A percentile compares a stretch with the other conserved stretches of the same genome.
These are phyloP conservation scores for Chrysina gloriosa DNA, from an alignment of 2,888 invertebrate species.

Conservation along the genomic window DNA sequence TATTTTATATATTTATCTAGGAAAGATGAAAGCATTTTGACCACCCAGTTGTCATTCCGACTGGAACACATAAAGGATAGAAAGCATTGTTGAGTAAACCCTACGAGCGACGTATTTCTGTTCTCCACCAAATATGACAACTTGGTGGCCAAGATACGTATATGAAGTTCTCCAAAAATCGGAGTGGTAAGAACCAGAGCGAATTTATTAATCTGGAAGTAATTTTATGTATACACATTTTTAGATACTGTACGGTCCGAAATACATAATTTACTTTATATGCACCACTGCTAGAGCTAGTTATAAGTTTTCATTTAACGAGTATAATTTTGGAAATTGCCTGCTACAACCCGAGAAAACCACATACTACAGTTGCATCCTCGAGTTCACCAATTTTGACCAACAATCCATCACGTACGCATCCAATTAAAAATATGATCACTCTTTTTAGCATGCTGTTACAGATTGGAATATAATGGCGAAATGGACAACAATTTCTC, in stretches of 20 bases:
- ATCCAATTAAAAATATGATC: neutral
- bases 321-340: conserved; percentile 76
- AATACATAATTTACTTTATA: conserved; percentile 70
- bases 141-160: too few relatives aligned
- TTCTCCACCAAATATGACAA: too few relatives aligned
- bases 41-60: too few relatives aligned
- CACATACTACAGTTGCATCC: conserved; percentile 64
- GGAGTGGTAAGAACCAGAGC: too few relatives aligned
- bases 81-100: too few relatives aligned
- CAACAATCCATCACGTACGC: conserved; percentile 57
- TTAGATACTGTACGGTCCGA: conserved; percentile 76
- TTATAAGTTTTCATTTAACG: conserved; percentile 72
- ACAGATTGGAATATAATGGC: conserved; percentile 68
- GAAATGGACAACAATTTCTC: conserved; percentile 67
- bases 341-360: conserved; percentile 69
- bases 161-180: too few relatives aligned
- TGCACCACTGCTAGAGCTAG: conserved; percentile 70
- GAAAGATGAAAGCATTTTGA: too few relatives aligned
- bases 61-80: too few relatives aligned
- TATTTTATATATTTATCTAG: neutral
- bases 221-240: too few relatives aligned
- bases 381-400: conserved; percentile 63
- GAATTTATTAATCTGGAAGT: too few relatives aligned
- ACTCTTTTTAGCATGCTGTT: conserved; percentile 2
- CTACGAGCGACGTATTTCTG: too few relatives aligned